phyloP scores from a whole-genome alignment of 2,797 vertebrate genomes.

The Danio aesculapii region DNA sequence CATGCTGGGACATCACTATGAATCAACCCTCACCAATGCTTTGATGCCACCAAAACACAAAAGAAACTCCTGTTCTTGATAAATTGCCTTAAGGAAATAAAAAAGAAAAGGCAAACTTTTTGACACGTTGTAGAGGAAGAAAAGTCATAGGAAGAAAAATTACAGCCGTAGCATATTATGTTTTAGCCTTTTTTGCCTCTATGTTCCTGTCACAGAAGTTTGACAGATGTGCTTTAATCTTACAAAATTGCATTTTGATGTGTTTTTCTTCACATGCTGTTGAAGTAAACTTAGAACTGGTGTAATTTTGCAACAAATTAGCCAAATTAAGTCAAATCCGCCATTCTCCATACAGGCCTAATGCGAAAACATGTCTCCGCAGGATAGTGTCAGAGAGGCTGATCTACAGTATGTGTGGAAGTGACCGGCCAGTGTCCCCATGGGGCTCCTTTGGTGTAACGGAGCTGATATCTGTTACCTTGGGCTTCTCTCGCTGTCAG shows the following conservation, averaged over 20 bases:
- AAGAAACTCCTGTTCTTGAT: conserved; percentile 65
- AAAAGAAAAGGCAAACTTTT: conserved; percentile 16
- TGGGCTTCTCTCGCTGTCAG: conserved; percentile 64
- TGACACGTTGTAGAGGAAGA: conserved; percentile 7
- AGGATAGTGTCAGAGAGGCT: conserved; percentile 19
- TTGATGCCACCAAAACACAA: conserved; percentile 61
- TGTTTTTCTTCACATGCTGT: conserved; percentile 19
- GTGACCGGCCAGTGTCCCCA: conserved; percentile 60
- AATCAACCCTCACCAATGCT: conserved; percentile 54
- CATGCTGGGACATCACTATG: conserved; percentile 63
- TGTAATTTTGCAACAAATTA: neutral
- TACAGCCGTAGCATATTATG: conserved; percentile 31
- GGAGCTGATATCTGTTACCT: conserved; percentile 63
- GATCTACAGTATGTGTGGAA: conserved; percentile 16
- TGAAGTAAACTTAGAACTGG: conserved; percentile 17
- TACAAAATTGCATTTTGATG: conserved; percentile 33
- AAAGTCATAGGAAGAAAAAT: conserved; percentile 36
- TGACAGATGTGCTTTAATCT: conserved; percentile 38
- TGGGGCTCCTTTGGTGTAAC: conserved; percentile 58
- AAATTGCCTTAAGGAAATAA: conserved; percentile 57
- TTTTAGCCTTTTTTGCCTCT: conserved; percentile 30
- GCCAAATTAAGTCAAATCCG: neutral
- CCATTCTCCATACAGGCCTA: neutral
- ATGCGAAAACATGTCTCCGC: conserved; percentile 23
- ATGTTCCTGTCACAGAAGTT: conserved; percentile 18